Percentiles rank a stretch among this genome's conserved stretches.
These are phyloP conservation scores for Trichacis sp. DNA, from an alignment of 2,888 invertebrate genomes.

Conservation along the genomic window DNA sequence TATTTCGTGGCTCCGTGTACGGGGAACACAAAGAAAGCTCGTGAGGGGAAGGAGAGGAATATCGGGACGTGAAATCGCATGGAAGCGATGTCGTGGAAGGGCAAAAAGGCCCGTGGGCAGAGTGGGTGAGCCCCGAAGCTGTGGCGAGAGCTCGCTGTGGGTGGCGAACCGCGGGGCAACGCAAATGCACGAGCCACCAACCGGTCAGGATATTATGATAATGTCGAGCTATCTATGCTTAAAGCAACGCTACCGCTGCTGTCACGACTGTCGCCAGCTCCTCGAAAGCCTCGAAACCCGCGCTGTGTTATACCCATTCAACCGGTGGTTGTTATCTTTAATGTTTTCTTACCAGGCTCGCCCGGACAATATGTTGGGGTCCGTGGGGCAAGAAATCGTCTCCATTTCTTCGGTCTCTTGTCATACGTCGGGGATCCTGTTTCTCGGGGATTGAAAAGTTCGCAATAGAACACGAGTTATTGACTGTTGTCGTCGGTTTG, in stretches of 20 bases:
- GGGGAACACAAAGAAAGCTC: conserved; percentile 17
- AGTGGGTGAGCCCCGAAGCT: conserved; percentile 48
- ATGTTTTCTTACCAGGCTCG: neutral
- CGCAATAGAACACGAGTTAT: too few relatives aligned
- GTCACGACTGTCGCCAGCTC: conserved; percentile 19
- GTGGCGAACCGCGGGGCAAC: conserved; percentile 26
- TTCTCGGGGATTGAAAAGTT: too few relatives aligned
- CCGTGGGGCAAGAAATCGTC: neutral
- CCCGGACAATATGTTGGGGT: neutral
- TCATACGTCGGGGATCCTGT: too few relatives aligned
- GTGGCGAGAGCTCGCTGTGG: conserved; percentile 44
- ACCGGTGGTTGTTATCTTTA: conserved; percentile 2
- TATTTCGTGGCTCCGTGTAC: conserved; percentile 5
- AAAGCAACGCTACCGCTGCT: conserved; percentile 23
- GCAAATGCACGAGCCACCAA: conserved; percentile 39
- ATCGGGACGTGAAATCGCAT: neutral
- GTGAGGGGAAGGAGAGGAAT: neutral
- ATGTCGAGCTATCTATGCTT: conserved; percentile 53
- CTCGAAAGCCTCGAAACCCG: neutral
- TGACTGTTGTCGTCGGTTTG: too few relatives aligned
- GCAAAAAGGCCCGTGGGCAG: conserved; percentile 25
- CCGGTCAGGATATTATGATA: conserved; percentile 54
- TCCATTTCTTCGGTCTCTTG: neutral
- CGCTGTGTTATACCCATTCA: too few relatives aligned
- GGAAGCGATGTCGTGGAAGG: neutral